A percentile compares a stretch with the other conserved stretches of the same genome.
Evolutionary conservation across 2,888 invertebrate genomes (phyloP).

Genomic region (Synergus itoensis): DNA sequence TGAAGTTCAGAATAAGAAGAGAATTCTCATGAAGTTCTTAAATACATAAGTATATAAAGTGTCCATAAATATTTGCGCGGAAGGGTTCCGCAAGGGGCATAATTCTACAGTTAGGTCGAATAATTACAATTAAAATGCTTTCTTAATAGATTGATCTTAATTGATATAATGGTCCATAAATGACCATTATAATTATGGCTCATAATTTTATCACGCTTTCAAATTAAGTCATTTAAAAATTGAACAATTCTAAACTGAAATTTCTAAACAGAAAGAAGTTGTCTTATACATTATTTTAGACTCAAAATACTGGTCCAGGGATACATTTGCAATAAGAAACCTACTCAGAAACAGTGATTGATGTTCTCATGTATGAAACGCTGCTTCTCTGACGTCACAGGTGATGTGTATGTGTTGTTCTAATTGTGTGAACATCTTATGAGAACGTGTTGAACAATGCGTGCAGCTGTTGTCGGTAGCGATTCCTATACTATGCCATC

Average conservation of each 20-base stretch:
- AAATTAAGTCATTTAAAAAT: too few relatives aligned
- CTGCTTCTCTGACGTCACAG: constrained; percentile 47
- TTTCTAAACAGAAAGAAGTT: too few relatives aligned
- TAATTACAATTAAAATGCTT: too few relatives aligned
- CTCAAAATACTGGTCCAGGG: not conserved
- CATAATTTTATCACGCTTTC: too few relatives aligned
- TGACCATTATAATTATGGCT: too few relatives aligned
- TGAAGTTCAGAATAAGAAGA: not conserved
- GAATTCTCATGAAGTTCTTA: not conserved
- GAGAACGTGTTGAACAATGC: constrained; percentile 48
- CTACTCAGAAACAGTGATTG: constrained; percentile 54
- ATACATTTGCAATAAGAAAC: constrained; percentile 46
- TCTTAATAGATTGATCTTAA: too few relatives aligned
- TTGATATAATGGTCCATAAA: too few relatives aligned
- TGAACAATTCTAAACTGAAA: too few relatives aligned
- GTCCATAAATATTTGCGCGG: not conserved
- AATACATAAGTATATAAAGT: too few relatives aligned
- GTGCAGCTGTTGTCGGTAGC: constrained; percentile 59
- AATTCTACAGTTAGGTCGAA: not conserved
- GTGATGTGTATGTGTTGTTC: constrained; percentile 45
- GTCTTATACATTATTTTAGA: too few relatives aligned
- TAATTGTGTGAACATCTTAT: constrained; percentile 46
- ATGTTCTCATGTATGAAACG: constrained; percentile 51
- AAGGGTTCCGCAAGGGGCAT: not conserved
- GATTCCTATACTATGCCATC: constrained; percentile 59